phyloP scores from a whole-genome alignment of 2,888 invertebrate species.

The Orchesella flavescens region DNA sequence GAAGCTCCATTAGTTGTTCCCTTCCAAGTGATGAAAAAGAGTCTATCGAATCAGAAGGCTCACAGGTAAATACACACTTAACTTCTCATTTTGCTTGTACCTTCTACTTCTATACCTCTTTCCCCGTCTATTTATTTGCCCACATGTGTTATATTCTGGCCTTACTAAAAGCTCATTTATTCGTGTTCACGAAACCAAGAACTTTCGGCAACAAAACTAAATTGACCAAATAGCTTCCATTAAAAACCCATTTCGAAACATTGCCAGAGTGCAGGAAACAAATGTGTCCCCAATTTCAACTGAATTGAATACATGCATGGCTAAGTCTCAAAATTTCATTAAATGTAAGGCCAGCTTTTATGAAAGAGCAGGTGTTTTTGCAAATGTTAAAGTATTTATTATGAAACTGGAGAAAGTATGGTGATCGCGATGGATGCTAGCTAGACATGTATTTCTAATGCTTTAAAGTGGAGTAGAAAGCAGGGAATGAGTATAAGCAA shows the following conservation, averaged over 20 bases:
- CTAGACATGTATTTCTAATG: too few species aligned
- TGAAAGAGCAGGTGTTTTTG: too few species aligned
- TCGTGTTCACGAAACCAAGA: too few species aligned
- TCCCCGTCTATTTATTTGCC: not conserved
- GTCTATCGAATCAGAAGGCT: slow-evolving; percentile 71
- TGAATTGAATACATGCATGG: not conserved
- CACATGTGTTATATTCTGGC: not conserved
- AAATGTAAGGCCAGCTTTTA: slow-evolving; percentile 6
- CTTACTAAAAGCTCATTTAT: not conserved
- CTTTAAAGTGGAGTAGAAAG: not conserved
- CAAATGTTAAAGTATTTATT: too few species aligned
- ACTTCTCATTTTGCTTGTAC: not conserved
- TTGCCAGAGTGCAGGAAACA: too few species aligned
- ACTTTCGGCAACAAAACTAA: too few species aligned
- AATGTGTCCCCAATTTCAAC: too few species aligned
- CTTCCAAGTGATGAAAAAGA: slow-evolving; percentile 72
- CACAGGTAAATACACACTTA: slow-evolving; percentile 62
- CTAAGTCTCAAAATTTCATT: slow-evolving; percentile 16
- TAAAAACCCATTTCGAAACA: too few species aligned
- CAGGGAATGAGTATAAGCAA: not conserved
- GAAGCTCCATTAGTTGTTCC: slow-evolving; percentile 70
- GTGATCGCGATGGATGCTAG: too few species aligned
- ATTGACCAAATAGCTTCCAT: too few species aligned
- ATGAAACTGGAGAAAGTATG: slow-evolving; percentile 6
- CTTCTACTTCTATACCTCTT: too few species aligned